A percentile compares a stretch with the other conserved stretches of the same genome.
phyloP scores from a whole-genome alignment of 2,888 invertebrate genomes.

The Seira ritae region DNA sequence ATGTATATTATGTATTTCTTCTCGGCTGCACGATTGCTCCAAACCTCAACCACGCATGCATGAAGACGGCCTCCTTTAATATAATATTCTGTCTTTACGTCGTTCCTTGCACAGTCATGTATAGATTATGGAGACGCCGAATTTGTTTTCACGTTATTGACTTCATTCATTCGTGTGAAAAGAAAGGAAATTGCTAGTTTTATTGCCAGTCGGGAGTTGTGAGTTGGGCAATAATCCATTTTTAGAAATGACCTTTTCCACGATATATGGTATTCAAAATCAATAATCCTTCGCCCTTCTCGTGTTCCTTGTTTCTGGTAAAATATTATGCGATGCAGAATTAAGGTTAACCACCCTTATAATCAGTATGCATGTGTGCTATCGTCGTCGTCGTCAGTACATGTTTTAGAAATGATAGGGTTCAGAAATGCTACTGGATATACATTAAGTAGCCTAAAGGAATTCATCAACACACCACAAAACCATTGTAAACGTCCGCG shows the following conservation, averaged over 20 bases:
- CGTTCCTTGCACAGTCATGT: no score
- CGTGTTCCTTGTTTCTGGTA: background rate
- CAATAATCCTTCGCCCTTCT: background rate
- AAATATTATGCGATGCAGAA: background rate
- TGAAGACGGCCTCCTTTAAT: no score
- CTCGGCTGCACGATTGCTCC: background rate
- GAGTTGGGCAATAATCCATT: background rate
- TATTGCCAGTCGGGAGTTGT: background rate
- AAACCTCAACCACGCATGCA: background rate
- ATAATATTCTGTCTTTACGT: no score
- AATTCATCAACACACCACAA: no score
- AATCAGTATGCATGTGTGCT: background rate
- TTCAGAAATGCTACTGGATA: background rate
- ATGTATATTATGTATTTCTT: no score
- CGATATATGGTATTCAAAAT: background rate
- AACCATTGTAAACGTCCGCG: no score
- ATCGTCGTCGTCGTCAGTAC: background rate
- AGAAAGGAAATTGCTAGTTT: background rate
- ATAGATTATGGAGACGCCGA: no score
- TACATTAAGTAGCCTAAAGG: background rate
- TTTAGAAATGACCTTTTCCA: background rate
- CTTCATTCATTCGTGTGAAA: background rate
- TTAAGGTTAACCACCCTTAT: background rate
- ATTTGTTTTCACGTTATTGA: background rate
- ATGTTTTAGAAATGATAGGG: background rate